These are phyloP conservation scores for Penaeus monodon DNA, from an alignment of 2,888 invertebrate genomes.

Conservation along the genomic window DNA sequence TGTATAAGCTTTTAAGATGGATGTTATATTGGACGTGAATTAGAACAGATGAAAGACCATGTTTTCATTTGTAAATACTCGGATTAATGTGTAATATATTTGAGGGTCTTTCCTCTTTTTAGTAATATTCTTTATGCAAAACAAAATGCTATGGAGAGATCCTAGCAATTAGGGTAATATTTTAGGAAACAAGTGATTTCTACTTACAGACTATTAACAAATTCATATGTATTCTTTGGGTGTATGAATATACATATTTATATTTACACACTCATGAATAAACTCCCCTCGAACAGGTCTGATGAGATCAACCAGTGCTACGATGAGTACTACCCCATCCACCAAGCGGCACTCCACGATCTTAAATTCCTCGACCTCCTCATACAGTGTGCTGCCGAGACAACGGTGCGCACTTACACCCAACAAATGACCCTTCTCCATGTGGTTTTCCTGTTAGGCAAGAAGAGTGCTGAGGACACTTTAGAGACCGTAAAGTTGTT, in stretches of 20 bases:
- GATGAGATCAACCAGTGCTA: slow-evolving; percentile 80
- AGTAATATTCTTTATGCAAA: no score
- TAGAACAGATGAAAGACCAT: no score
- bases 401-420: slow-evolving; percentile 78
- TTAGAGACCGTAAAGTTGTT: slow-evolving; percentile 78
- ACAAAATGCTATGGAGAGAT: no score
- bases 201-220: no score
- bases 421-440: slow-evolving; percentile 76
- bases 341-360: slow-evolving; percentile 81
- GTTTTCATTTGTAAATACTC: no score
- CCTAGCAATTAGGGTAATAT: no score
- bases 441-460: slow-evolving; percentile 76
- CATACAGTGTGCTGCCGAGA: slow-evolving; percentile 77
- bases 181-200: no score
- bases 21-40: no score
- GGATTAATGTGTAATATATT: no score
- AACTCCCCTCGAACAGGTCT: slow-evolving; percentile 67
- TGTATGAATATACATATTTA: background rate
- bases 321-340: slow-evolving; percentile 84
- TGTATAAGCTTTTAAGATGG: background rate
- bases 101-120: no score
- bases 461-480: slow-evolving; percentile 80
- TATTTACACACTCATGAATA: background rate
- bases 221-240: no score
- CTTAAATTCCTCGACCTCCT: slow-evolving; percentile 75